These are phyloP conservation scores for Bufotes viridis DNA, from an alignment of 2,797 vertebrate species.

Conservation along the genomic window DNA sequence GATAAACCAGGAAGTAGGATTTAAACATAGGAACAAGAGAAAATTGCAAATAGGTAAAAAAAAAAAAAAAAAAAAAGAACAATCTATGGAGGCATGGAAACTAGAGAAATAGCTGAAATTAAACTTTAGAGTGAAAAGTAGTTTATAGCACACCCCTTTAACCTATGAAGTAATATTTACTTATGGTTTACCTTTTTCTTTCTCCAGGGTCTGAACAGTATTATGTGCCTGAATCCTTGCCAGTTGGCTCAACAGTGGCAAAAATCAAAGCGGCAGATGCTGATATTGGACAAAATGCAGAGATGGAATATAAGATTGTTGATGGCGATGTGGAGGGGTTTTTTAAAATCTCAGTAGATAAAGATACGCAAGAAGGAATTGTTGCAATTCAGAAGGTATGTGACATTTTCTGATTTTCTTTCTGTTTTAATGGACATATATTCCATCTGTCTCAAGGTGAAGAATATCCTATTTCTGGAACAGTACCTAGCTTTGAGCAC, in stretches of 20 bases:
- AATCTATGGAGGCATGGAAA: background rate
- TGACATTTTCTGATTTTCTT: background rate
- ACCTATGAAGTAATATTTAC: background rate
- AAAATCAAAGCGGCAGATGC: conserved; percentile 91
- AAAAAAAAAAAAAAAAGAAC: no score
- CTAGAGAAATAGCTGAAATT: background rate
- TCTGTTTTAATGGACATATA: background rate
- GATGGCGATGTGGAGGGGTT: conserved; percentile 86
- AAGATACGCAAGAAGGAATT: conserved; percentile 91
- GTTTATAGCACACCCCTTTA: background rate
- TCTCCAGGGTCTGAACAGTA: conserved; percentile 88
- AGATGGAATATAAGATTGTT: conserved; percentile 95
- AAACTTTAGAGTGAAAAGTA: no score
- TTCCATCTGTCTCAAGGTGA: background rate
- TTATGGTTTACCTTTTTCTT: conserved; percentile 26
- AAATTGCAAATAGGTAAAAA: no score
- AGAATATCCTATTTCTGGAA: no score
- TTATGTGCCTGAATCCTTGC: conserved; percentile 88
- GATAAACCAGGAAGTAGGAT: no score
- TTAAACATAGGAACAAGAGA: no score
- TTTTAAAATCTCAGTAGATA: conserved; percentile 91
- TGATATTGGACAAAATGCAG: conserved; percentile 90
- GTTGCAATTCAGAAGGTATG: conserved; percentile 89
- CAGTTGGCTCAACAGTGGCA: conserved; percentile 87
- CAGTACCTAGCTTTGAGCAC: no score